Evolutionary conservation across 2,888 invertebrate species (phyloP), one percentile per base, ranked within the genome.

Genomic region (Hypomecis punctinalis): DNA sequence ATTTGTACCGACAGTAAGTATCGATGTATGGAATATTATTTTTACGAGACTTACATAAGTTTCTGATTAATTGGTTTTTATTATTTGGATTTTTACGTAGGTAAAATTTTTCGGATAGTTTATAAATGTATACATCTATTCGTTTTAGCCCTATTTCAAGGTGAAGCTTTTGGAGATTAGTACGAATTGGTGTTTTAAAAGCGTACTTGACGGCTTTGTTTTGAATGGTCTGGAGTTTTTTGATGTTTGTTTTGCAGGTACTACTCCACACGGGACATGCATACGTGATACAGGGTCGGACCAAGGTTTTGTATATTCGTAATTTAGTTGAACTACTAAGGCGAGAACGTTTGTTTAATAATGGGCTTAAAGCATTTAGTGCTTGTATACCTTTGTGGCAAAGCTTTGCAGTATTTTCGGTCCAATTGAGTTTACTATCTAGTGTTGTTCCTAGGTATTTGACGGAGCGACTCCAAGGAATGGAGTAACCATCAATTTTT

Each of bases 381-480:
- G 57, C 48, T n/a, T 48, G 48, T 4, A n/a, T 11, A 10, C 57
- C 57, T n/a, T 57, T 57, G 6, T 48, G 10, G n/a, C 40, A 39
- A 11, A 45, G 43, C 5, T 45, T 55, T 6, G 23, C 5, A 10
- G 36, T 45, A n/a, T 55, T 55, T 48, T 57, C 48, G 6, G 45
- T 5, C 37, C 53, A 23, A 13, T 42, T 47, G 3, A 42, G 39
- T 35, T 8, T 6, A 42, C 3, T 23, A 23, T 23, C 23, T 23
- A 23, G 23, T 23, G 23, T 23, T 23, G 23, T 23, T 23, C 23
- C 49, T n/a, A 49, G 10, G 10, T 58, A 58, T 48, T 57, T 57
- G 5, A 57, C 57, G 5, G 39, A 33, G 5, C 9, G 7, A 33
- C 48, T 47, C 61, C 61, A 49, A n/a, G 61, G 55, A 36, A 55